These are phyloP conservation scores for human (Homo sapiens) DNA, from an alignment of 2,113 vertebrate species.

Conservation along the genomic window GRCh38 chr6:48329501-48330000, in stretches of 20 bases:
- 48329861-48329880: background rate
- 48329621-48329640: background rate
- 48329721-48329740: background rate
- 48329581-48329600: background rate
- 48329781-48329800: background rate
- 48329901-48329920: background rate
- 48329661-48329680: background rate
- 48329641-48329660: background rate
- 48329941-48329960: background rate
- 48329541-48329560: background rate
- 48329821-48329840: background rate
- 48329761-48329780: background rate
- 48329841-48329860: background rate
- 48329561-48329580: background rate
- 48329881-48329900: background rate
- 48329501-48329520: conserved; percentile 29
- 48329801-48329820: background rate
- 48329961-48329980: background rate
- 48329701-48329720: background rate
- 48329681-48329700: background rate
- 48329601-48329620: background rate
- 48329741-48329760: background rate
- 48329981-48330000: background rate
- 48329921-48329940: background rate
- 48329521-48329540: conserved; percentile 11